These are phyloP conservation scores for Epistrophella euchroma DNA, from an alignment of 2,888 invertebrate genomes.

Conservation along the genomic window DNA sequence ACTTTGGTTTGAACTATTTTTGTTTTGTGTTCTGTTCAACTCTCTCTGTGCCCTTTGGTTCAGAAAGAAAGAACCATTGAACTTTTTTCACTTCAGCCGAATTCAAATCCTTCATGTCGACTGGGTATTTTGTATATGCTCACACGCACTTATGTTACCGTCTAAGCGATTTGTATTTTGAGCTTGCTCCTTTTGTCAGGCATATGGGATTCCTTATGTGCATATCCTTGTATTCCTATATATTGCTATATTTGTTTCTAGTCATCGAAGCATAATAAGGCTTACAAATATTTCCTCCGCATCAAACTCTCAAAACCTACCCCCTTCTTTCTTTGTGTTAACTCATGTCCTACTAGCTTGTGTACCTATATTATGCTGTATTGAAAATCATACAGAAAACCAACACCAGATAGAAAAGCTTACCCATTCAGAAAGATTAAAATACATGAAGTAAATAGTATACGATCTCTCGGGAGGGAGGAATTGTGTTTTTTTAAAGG, in stretches of 20 bases:
- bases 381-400: conserved; percentile 43
- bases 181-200: conserved; percentile 69
- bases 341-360: not conserved
- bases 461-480: not conserved
- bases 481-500: conserved; percentile 19
- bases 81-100: conserved; percentile 41
- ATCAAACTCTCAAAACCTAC: not conserved
- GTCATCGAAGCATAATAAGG: conserved; percentile 63
- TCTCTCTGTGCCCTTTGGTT: conserved; percentile 34
- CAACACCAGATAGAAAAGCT: conserved; percentile 30
- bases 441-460: conserved; percentile 46
- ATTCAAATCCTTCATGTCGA: conserved; percentile 64
- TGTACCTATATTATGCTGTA: conserved; percentile 10
- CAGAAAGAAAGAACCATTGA: conserved; percentile 16
- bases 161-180: conserved; percentile 65
- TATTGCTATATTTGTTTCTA: conserved; percentile 50
- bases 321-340: conserved; percentile 22
- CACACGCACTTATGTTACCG: not conserved
- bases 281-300: conserved; percentile 54
- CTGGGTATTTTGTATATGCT: not conserved
- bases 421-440: conserved; percentile 57
- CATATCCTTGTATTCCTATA: conserved; percentile 12
- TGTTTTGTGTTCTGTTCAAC: conserved; percentile 10
- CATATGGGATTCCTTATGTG: conserved; percentile 48
- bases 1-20: conserved; percentile 56